Conservation (phyloP, 2,113 vertebrate species). For the Dicerorhinus sumatrensis region DNA sequence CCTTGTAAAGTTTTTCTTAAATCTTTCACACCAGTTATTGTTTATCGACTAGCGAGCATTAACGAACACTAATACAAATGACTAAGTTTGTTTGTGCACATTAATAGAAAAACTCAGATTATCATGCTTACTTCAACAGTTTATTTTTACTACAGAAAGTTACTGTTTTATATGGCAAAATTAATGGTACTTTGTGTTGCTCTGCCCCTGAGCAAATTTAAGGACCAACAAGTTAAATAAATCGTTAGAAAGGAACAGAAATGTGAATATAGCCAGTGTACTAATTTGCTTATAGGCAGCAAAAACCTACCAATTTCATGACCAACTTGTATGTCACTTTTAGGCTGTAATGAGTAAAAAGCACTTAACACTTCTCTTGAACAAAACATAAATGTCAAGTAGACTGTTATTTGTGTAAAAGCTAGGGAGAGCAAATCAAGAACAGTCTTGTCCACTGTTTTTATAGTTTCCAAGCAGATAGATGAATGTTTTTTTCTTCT, state of each 20-base stretch:
- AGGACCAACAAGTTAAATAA: slow-evolving; percentile 64
- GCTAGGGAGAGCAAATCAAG: neutral
- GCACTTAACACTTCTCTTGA: neutral
- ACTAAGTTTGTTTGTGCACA: neutral
- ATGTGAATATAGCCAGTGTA: slow-evolving; percentile 5
- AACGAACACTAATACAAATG: slow-evolving; percentile 31
- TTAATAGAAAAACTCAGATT: slow-evolving; percentile 57
- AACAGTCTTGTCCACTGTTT: slow-evolving; percentile 52
- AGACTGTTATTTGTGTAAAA: slow-evolving; percentile 33
- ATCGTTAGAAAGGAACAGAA: slow-evolving; percentile 55
- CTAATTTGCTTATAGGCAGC: slow-evolving; percentile 25
- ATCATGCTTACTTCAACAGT: slow-evolving; percentile 47
- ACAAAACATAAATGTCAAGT: slow-evolving; percentile 33
- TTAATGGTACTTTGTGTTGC: slow-evolving; percentile 42
- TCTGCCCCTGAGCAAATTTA: slow-evolving; percentile 42
- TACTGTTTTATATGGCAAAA: slow-evolving; percentile 44
- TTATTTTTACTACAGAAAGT: slow-evolving; percentile 56
- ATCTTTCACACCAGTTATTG: neutral
- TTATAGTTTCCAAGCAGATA: slow-evolving; percentile 39
- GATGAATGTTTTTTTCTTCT: neutral
- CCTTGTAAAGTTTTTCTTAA: slow-evolving; percentile 36
- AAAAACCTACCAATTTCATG: slow-evolving; percentile 33
- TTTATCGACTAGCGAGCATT: slow-evolving; percentile 6
- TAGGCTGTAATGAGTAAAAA: slow-evolving; percentile 35
- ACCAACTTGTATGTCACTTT: neutral